phyloP scores from a whole-genome alignment of 2,888 invertebrate species.

The Apamea anceps region DNA sequence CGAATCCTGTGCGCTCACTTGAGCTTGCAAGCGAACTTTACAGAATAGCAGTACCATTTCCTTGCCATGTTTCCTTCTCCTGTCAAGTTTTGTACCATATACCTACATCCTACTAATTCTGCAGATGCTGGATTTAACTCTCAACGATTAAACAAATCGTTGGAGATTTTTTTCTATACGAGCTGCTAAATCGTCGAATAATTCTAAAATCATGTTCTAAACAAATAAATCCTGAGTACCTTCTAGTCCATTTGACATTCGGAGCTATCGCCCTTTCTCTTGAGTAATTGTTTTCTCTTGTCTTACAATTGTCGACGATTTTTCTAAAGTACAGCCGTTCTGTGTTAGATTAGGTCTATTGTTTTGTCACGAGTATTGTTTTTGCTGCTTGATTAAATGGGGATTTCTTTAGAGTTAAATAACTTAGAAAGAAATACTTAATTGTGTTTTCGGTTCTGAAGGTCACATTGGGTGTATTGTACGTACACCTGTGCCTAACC shows the following conservation, averaged over 20 bases:
- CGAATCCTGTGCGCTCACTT: too few species aligned
- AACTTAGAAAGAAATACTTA: not conserved
- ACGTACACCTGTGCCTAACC: not conserved
- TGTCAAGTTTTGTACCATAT: too few species aligned
- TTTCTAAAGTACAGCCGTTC: constrained; percentile 19
- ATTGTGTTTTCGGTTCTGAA: not conserved
- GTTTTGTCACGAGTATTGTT: constrained; percentile 13
- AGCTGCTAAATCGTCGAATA: not conserved
- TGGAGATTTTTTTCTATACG: too few species aligned
- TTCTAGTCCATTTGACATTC: constrained; percentile 6
- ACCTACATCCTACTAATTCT: too few species aligned
- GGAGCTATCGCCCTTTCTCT: not conserved
- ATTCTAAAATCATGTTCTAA: not conserved
- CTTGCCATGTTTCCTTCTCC: too few species aligned
- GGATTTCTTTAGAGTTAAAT: not conserved
- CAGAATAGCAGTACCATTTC: not conserved
- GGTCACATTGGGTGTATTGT: not conserved
- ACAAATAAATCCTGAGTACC: not conserved
- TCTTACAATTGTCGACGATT: constrained; percentile 31
- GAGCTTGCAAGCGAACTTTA: not conserved
- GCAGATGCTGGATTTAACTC: not conserved
- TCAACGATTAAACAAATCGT: not conserved
- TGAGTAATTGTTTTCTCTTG: constrained; percentile 17
- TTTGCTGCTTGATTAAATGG: constrained; percentile 8
- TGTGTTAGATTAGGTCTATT: constrained; percentile 27